A percentile compares a stretch with the other conserved stretches of the same genome.
phyloP scores from a whole-genome alignment of 2,113 vertebrate species.

The Neodon shergylaensis region DNA sequence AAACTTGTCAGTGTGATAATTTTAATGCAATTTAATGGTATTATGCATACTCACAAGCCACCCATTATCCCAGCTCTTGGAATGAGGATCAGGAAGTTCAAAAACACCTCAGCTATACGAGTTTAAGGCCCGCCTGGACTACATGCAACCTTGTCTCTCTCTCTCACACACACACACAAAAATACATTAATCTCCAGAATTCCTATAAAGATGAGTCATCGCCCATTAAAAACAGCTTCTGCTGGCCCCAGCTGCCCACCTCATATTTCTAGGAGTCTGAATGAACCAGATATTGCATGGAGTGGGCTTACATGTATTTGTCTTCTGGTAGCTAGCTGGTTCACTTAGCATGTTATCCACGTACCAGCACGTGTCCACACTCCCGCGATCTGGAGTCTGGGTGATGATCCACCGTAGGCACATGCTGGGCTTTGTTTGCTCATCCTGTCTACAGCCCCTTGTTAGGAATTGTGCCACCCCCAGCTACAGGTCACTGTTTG shows the following conservation, averaged over 20 bases:
- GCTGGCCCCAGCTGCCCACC: fast-evolving
- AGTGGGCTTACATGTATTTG: neutral
- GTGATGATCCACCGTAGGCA: neutral
- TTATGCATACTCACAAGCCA: neutral
- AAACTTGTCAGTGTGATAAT: neutral
- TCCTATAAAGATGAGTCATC: neutral
- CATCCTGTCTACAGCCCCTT: fast-evolving
- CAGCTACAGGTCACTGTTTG: neutral
- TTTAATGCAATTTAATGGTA: neutral
- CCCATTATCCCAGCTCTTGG: no score
- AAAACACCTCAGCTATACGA: neutral
- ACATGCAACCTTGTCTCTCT: no score
- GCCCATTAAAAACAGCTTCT: neutral
- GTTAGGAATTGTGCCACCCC: no score
- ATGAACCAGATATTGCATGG: neutral
- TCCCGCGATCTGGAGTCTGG: neutral
- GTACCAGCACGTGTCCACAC: neutral
- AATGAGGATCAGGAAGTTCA: neutral
- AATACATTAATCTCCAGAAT: neutral
- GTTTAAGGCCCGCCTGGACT: neutral
- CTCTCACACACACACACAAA: no score
- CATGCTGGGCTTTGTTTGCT: neutral
- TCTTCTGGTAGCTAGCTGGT: neutral
- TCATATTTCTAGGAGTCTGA: neutral
- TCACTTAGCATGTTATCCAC: neutral